Evolutionary conservation across 2,888 invertebrate genomes (phyloP).

Genomic region (Eilema caniola): DNA sequence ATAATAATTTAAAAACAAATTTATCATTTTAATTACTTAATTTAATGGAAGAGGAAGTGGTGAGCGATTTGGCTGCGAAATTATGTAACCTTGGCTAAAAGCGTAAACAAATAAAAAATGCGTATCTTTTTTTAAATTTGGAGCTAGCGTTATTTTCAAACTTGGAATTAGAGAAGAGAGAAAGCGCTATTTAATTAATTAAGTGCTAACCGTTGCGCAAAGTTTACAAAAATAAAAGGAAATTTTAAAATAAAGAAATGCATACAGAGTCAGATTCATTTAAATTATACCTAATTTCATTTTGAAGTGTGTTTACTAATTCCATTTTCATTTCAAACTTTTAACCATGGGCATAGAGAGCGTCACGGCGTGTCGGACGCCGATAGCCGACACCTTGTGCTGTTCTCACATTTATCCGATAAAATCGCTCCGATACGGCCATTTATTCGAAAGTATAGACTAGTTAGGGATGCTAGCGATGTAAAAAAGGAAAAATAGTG

Average conservation of each 20-base stretch:
- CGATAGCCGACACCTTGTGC: too few relatives aligned
- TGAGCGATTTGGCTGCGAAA: neutral
- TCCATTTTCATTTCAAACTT: neutral
- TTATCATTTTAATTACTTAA: constrained; percentile 15
- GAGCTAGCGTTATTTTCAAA: neutral
- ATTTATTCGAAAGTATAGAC: too few relatives aligned
- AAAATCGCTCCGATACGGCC: too few relatives aligned
- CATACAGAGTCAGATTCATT: neutral
- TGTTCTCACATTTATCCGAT: too few relatives aligned
- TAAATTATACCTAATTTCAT: neutral
- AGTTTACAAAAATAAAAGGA: neutral
- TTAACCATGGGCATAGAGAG: too few relatives aligned
- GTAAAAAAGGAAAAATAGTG: too few relatives aligned
- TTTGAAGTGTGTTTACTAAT: neutral
- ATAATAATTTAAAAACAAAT: constrained; percentile 13
- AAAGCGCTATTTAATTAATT: constrained; percentile 8
- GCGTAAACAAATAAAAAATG: constrained; percentile 2
- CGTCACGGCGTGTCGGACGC: too few relatives aligned
- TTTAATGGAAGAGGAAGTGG: constrained; percentile 1
- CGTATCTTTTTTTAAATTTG: neutral
- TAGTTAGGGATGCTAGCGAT: too few relatives aligned
- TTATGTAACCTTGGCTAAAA: constrained; percentile 13
- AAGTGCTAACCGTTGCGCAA: neutral
- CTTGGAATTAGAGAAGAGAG: constrained; percentile 5
- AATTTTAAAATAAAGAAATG: neutral